A percentile compares a stretch with the other conserved stretches of the same genome.
These are phyloP conservation scores for Megaleporinus macrocephalus DNA, from an alignment of 2,113 vertebrate species.

Conservation along the genomic window DNA sequence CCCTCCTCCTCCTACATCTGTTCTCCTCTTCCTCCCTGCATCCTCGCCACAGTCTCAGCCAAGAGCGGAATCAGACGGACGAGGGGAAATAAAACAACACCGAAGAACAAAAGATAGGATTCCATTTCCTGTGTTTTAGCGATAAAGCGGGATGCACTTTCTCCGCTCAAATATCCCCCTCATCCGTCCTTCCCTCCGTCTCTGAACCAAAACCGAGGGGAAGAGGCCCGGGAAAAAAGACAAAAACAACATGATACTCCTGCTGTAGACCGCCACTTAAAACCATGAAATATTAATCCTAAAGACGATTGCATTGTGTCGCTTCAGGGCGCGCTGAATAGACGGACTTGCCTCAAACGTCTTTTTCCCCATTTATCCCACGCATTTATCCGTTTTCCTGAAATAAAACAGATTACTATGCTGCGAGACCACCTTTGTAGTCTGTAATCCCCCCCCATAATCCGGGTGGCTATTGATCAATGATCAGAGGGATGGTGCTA, in stretches of 20 bases:
- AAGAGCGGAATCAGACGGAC: constrained; percentile 15
- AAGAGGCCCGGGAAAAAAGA: constrained; percentile 44
- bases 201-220: constrained; percentile 41
- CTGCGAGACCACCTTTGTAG: constrained; percentile 73
- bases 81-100: constrained; percentile 46
- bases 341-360: constrained; percentile 29
- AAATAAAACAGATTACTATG: constrained; percentile 70
- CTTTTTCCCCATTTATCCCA: constrained; percentile 26
- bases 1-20: constrained; percentile 40
- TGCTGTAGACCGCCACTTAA: constrained; percentile 63
- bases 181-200: constrained; percentile 25
- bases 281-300: constrained; percentile 69
- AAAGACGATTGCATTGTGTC: constrained; percentile 59
- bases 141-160: constrained; percentile 33
- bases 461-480: constrained; percentile 74
- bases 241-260: constrained; percentile 50
- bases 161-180: constrained; percentile 39
- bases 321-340: constrained; percentile 27
- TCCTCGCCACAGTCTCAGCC: constrained; percentile 38
- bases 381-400: constrained; percentile 57
- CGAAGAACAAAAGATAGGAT: constrained; percentile 38
- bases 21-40: constrained; percentile 46
- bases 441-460: constrained; percentile 74
- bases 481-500: constrained; percentile 69
- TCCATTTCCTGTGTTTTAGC: constrained; percentile 48